A percentile compares a stretch with the other conserved stretches of the same genome.
phyloP scores from a whole-genome alignment of 2,113 vertebrate genomes.

The Asarcornis scutulata region DNA sequence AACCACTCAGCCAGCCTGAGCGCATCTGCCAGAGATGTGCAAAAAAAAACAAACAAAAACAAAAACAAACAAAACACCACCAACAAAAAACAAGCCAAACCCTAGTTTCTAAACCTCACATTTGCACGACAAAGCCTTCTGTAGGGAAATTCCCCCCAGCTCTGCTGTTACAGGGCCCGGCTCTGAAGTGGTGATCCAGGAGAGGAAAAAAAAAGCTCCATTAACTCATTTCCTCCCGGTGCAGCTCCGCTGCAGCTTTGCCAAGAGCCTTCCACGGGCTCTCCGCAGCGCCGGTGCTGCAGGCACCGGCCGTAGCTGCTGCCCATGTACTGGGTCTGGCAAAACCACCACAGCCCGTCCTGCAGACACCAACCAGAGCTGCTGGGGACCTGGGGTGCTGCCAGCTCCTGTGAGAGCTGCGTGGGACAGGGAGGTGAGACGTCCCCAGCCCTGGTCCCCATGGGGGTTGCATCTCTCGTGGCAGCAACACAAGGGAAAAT shows the following conservation, averaged over 20 bases:
- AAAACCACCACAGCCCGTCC: too few species aligned
- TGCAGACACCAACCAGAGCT: neutral
- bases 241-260: accelerated
- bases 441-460: accelerated
- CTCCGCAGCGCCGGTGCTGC: accelerated
- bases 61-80: neutral
- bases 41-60: neutral
- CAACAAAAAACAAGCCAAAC: neutral
- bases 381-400: accelerated
- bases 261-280: neutral
- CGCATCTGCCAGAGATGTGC: neutral
- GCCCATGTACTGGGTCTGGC: too few species aligned
- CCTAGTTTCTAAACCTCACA: neutral
- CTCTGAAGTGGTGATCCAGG: neutral
- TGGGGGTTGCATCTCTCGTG: accelerated
- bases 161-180: neutral
- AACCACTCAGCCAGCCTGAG: neutral
- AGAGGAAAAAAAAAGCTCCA: neutral
- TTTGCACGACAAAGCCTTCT: neutral
- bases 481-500: neutral
- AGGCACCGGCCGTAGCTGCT: accelerated
- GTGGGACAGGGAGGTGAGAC: neutral
- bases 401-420: neutral
- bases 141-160: neutral
- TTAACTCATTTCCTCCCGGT: accelerated